Evolutionary conservation across 2,888 invertebrate genomes (phyloP), one percentile per base, ranked within the genome.

Genomic region (Leptopilina drosophilae): DNA sequence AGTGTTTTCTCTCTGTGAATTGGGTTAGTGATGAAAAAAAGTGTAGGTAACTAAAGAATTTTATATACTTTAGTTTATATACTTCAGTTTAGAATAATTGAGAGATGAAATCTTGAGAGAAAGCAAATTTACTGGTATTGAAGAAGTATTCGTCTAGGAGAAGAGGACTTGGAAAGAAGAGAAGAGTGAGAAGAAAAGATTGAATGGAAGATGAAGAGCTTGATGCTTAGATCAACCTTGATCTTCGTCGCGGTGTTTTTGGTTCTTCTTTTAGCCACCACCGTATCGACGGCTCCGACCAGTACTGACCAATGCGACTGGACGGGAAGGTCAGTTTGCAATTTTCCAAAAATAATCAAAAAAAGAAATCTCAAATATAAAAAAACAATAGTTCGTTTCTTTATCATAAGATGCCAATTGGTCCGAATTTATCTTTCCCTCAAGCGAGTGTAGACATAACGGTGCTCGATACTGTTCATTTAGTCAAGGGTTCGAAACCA

Each of bases 221-320:
- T 78, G 78, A 77, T 67, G 79, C 80, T 78, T 80, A 82, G 80
- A 76, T 79, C 83, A 76, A 82, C 82, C 80, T 84, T 83, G 82
- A 81, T 79, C 81, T 80, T 83, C 80, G 77, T 81, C 76, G 82
- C 80, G 78, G 82, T 81, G 79, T 82, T 83, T 78, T 78, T 82
- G 80, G 79, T 83, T 65, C 77, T 84, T 46, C 66, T 83, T 76
- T 78, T 79, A 76, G 67, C 49, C 76, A 82, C 78, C 77, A 81
- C 77, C 75, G 83, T 77, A 76, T 83, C 82, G 75, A 80, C 82
- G 78, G 83, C 83, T 78, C 87, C 86, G 76, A 86, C 87, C 42
- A 85, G 87, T 64, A 84, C 87, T 26, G 91, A 91, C 83, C 91
- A 91, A 85, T 91, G 91, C 85, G 91, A 91, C 82, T 91, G 91